Conservation (phyloP, 2,888 invertebrate species). For the Lottia gigantea region DNA sequence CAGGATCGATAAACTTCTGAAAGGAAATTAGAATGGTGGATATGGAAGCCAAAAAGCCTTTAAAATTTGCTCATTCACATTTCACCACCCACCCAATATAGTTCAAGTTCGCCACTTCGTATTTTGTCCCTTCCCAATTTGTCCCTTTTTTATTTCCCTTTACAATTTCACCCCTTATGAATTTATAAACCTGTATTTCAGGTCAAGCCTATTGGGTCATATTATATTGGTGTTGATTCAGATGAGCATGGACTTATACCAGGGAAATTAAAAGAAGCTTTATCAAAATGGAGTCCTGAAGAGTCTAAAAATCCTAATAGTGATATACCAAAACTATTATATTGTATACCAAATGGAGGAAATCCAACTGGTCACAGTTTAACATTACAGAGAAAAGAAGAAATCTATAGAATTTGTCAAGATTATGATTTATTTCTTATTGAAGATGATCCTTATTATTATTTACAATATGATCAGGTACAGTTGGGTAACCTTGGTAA, state of each 20-base stretch:
- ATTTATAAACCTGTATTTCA: constrained; percentile 67
- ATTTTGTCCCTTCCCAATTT: neutral
- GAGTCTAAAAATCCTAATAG: constrained; percentile 71
- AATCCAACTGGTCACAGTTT: constrained; percentile 82
- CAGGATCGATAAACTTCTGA: too few species aligned
- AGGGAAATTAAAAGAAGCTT: constrained; percentile 72
- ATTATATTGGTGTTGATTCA: constrained; percentile 77
- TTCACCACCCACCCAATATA: too few species aligned
- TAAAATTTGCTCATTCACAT: too few species aligned
- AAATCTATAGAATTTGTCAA: constrained; percentile 81
- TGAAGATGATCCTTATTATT: constrained; percentile 87
- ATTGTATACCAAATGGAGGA: constrained; percentile 80
- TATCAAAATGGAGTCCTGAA: constrained; percentile 68
- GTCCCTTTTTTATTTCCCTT: neutral
- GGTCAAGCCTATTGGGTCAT: constrained; percentile 78
- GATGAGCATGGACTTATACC: constrained; percentile 79
- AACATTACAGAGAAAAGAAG: constrained; percentile 75
- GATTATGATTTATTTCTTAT: constrained; percentile 81
- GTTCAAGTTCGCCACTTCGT: too few species aligned
- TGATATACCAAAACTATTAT: constrained; percentile 78
- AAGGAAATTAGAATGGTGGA: too few species aligned
- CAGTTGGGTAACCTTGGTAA: neutral
- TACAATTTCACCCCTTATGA: neutral
- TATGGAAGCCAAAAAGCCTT: too few species aligned
- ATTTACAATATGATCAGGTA: constrained; percentile 75